Base-by-base conservation (phyloP, 2,888 invertebrate genomes). In the Coelogynopora nodosa region DNA sequence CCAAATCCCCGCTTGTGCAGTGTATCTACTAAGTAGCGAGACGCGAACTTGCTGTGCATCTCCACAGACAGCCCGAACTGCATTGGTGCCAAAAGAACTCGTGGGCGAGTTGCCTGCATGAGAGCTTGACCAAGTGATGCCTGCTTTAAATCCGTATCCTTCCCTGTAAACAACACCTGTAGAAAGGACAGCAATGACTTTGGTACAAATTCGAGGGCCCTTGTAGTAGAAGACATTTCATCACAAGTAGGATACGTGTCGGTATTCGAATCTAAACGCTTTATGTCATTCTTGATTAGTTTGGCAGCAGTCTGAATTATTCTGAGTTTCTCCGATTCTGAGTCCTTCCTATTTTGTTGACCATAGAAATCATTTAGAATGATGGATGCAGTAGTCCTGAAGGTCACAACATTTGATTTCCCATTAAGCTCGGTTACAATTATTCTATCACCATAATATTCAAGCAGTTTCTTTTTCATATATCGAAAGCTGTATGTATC, bases 111-210 rank as follows among this genome's bases (percentile, higher is more conserved):
- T 26, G 26, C 28, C 80, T 80, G 80, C 28, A 80, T 27, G 28
- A 80, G 23, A 26, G 80, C 80, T 27, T 80, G 80, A 80, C 80
- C 80, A 80, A 80, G 23, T 80, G 80, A 80, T 80, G 28, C 80
- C 29, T 29, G 80, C 29, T 80, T 80, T 49, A 49, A 49, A 49
- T 49, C 49, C 49, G 49, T 49, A 49, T 49, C 49, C 49, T 49
- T 49, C 49, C 49, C 49, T 49, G 49, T 49, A 49, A 49, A 49
- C 49, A 49, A 49, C 49, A 49, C 49, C 49, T 49, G 49, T 29
- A 80, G 80, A 80, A 80, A 80, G 26, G 29, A 80, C 29, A 26
- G 80, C 29, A 80, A 27, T 80, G 27, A 27, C 29, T 23, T 27
- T 23, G 80, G 80, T 27, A 80, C 80, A 26, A 26, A 27, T 80